Evolutionary conservation across 1,140 invertebrate genomes (phyloP), one percentile per base, ranked within the genome.

Genomic region (Leptoteleia sp.): DNA sequence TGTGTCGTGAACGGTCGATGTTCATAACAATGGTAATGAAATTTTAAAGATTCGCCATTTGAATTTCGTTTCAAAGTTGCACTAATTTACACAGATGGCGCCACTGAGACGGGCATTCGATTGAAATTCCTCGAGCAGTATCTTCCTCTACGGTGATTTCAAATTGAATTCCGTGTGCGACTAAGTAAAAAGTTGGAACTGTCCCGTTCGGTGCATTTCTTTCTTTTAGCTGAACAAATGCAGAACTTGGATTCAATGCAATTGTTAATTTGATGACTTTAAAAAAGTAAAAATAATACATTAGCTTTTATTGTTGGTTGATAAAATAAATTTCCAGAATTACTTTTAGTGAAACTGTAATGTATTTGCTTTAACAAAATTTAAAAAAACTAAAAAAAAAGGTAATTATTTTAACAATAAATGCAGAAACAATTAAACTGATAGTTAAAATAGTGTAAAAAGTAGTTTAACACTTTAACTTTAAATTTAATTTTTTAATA

Each of bases 101-200:
- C n/a, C 48, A 43, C 8, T 0, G 27, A 13, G 4, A 5, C 38
- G 13, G 5, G 15, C 15, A 9, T 13, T 33, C 25, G 22, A 65
- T 54, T 54, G 47, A 37, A 52, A 52, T 54, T 52, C 47, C 27
- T 19, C 8, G 6, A 42, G 25, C 62, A 54, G 37, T 54, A 35
- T 65, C 62, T 45, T 33, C 38, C 27, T 35, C 13, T n/a, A 35
- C 62, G 45, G 8, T 54, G 62, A 54, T 54, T 54, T 65, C 19
- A 65, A 65, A 65, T 65, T 65, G 35, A 54, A 65, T 65, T 65
- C 43, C 22, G 29, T 35, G 48, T 43, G 29, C 31, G 45, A 67
- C 47, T 55, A 45, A 45, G 48, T 67, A 55, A 67, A 67, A 67
- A 64, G 61, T 64, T 64, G 9, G 61, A 11, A 48, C 45, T 48